Evolutionary conservation across 2,113 vertebrate species (phyloP), one percentile per base, ranked within the genome.

Genomic region (Chrysochloris asiatica): DNA sequence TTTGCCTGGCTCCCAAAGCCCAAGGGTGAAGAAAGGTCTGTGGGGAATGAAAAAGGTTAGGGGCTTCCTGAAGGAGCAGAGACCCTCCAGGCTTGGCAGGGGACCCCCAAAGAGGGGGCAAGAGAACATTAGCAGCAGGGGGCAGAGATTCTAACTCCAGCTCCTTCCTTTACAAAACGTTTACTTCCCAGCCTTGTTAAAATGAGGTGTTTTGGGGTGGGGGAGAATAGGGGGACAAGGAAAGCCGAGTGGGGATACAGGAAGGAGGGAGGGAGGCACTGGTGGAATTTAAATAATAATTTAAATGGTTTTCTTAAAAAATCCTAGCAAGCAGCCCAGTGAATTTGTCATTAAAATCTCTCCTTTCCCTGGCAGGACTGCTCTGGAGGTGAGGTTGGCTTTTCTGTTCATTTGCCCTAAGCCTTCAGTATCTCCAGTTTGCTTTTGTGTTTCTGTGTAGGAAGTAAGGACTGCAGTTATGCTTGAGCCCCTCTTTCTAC

Each of bases 231-330:
- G 17, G 33, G 16, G 26, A 10, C n/a, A 26, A 24, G n/a, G 30
- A 43, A 90, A 22, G 72, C 30, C 10, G 54, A 28, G 17, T 8
- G 41, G 13, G 30, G 26, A 28, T 22, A 59, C 26, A 63, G 56
- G 33, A 33, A 65, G 75, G 76, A 83, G 78, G 72, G 33, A 59
- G 82, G 91, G 82, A 93, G 95, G 95, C 89, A 95, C 88, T 93
- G 84, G 77, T 94, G 91, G 81, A 91, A 92, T 56, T 94, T 95
- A 90, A 94, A 86, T 95, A 94, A 93, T 67, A 94, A 78, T 90
- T 54, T 52, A 81, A 81, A 41, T 92, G 38, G 17, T 84, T 75
- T 87, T 81, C 82, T 73, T 8, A 43, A 17, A 50, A 71, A 89
- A 52, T 84, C 69, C 45, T 84, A 85, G 69, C 87, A 87, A 91